These are phyloP conservation scores for Parauchenoglanis ngamensis DNA, from an alignment of 2,797 vertebrate species.

Conservation along the genomic window DNA sequence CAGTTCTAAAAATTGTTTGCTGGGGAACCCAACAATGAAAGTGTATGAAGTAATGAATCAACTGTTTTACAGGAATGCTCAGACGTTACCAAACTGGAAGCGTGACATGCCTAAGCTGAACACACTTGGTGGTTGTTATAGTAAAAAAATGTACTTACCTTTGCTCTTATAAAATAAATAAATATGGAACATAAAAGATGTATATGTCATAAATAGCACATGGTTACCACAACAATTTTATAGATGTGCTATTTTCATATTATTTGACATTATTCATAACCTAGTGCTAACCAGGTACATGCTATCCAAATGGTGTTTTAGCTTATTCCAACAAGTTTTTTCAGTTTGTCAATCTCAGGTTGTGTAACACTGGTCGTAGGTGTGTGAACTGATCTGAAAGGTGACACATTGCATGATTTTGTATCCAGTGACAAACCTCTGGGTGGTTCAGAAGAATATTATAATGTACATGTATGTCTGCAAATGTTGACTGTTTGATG, in stretches of 20 bases:
- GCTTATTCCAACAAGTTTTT: neutral
- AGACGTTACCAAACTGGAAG: conserved; percentile 49
- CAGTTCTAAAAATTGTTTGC: neutral
- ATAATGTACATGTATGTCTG: neutral
- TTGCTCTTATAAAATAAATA: neutral
- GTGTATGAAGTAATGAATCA: neutral
- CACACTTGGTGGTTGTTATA: neutral
- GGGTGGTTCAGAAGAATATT: neutral
- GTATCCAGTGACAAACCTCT: neutral
- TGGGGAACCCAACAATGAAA: neutral
- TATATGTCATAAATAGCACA: neutral
- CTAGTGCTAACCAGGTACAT: no score
- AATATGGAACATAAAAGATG: neutral
- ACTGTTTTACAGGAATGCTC: conserved; percentile 8
- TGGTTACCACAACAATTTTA: neutral
- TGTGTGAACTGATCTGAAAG: neutral
- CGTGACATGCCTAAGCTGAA: neutral
- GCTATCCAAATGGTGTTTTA: neutral
- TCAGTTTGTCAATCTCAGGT: neutral
- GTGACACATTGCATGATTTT: neutral
- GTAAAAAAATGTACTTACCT: neutral
- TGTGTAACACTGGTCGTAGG: neutral
- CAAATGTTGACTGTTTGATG: neutral
- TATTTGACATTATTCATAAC: neutral
- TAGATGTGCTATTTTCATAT: neutral